phyloP scores from a whole-genome alignment of 37 sponge, comb jelly and placozoan genomes.

The Mnemiopsis leidyi region DNA sequence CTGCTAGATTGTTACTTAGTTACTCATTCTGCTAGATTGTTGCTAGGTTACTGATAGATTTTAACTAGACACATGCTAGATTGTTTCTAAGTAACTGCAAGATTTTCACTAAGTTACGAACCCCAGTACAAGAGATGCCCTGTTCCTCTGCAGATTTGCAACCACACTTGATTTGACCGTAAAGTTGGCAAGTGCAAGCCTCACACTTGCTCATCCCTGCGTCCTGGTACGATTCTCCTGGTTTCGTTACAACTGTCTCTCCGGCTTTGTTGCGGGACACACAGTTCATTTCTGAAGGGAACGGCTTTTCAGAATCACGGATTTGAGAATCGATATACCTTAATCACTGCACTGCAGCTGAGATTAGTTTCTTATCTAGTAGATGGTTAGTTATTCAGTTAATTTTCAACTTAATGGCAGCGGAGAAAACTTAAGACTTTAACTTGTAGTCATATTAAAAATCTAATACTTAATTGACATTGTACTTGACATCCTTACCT shows the following conservation, averaged over 20 bases:
- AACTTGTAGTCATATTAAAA: too few relatives aligned
- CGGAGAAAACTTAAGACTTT: too few relatives aligned
- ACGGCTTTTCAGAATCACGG: too few relatives aligned
- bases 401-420: too few relatives aligned
- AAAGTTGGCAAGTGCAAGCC: neutral
- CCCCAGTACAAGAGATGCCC: neutral
- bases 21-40: neutral
- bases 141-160: conserved; percentile 55
- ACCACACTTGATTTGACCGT: conserved; percentile 40
- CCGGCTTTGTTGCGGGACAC: neutral
- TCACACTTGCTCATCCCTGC: neutral
- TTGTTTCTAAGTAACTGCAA: neutral
- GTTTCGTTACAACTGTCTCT: neutral
- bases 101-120: neutral
- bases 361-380: too few relatives aligned
- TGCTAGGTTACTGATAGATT: neutral
- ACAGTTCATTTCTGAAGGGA: neutral
- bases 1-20: neutral
- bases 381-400: too few relatives aligned
- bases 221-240: neutral
- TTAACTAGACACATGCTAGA: neutral
- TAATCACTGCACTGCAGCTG: too few relatives aligned
- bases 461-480: too few relatives aligned
- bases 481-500: too few relatives aligned
- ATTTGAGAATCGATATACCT: too few relatives aligned